A percentile compares a stretch with the other conserved stretches of the same genome.
These are phyloP conservation scores for Bucco capensis DNA, from an alignment of 2,113 vertebrate species.

Conservation along the genomic window DNA sequence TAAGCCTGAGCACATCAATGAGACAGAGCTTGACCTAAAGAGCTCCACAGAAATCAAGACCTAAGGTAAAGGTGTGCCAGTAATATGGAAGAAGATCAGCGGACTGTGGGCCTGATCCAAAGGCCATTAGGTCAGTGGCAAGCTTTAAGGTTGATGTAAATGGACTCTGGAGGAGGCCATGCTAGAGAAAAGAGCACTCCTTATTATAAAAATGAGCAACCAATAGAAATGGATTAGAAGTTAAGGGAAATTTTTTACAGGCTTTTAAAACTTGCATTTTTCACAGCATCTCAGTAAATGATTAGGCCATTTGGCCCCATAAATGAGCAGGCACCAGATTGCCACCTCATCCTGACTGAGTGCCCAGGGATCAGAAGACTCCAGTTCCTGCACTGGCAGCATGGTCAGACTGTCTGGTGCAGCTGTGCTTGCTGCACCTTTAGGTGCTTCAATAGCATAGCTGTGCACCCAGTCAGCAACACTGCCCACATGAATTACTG, in stretches of 20 bases:
- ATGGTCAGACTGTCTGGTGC: neutral
- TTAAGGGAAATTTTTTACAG: neutral
- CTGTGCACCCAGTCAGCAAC: neutral
- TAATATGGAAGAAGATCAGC: conserved; percentile 42
- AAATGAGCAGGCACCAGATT: neutral
- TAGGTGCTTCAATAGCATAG: neutral
- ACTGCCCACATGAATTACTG: neutral
- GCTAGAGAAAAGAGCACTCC: neutral
- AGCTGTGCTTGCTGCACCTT: neutral
- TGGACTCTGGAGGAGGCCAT: neutral
- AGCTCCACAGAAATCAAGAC: conserved; percentile 48
- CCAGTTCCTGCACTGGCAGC: neutral
- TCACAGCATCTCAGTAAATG: neutral
- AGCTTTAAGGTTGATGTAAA: conserved; percentile 51
- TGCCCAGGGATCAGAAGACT: neutral
- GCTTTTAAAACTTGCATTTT: neutral
- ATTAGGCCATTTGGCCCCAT: neutral
- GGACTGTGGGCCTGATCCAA: conserved; percentile 17
- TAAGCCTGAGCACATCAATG: conserved; percentile 29
- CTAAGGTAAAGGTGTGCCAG: conserved; percentile 26
- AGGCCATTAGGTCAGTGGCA: conserved; percentile 36
- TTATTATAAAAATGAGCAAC: neutral
- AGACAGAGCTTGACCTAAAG: conserved; percentile 54
- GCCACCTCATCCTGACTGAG: neutral
- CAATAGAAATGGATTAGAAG: neutral